Evolutionary conservation across 2,888 invertebrate species (phyloP).

Genomic region (Oeneis ivallda): DNA sequence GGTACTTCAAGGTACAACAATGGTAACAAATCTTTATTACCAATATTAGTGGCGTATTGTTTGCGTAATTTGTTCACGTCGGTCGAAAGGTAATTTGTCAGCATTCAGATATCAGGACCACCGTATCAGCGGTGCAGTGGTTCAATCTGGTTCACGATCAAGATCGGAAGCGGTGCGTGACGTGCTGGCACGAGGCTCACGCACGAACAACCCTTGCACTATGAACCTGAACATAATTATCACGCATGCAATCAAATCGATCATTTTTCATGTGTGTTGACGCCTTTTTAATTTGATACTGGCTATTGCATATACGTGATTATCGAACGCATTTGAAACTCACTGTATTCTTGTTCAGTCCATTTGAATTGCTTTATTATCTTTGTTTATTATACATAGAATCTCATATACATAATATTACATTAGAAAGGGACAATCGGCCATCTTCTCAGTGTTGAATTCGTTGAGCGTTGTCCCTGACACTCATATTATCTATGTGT

Average conservation of each 20-base stretch:
- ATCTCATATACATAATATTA: too few relatives aligned
- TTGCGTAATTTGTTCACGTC: constrained; percentile 22
- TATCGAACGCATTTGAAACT: neutral
- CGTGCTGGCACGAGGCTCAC: constrained; percentile 43
- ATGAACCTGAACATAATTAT: constrained; percentile 43
- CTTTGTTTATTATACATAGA: too few relatives aligned
- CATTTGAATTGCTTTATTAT: too few relatives aligned
- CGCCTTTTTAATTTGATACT: constrained; percentile 28
- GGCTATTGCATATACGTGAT: neutral
- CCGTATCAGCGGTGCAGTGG: constrained; percentile 21
- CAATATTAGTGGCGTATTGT: constrained; percentile 7
- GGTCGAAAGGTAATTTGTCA: constrained; percentile 37
- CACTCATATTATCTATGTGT: too few relatives aligned
- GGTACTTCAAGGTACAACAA: neutral
- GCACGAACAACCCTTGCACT: constrained; percentile 43
- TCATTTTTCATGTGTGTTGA: constrained; percentile 34
- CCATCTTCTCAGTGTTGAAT: too few relatives aligned
- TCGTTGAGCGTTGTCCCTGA: too few relatives aligned
- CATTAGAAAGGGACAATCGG: too few relatives aligned
- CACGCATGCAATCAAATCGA: constrained; percentile 39
- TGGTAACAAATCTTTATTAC: neutral
- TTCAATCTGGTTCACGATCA: constrained; percentile 34
- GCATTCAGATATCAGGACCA: constrained; percentile 27
- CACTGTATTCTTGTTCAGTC: neutral
- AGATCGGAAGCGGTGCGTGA: constrained; percentile 38